phyloP scores from a whole-genome alignment of 2,113 vertebrate species.

The Andinoacara biseriatus region DNA sequence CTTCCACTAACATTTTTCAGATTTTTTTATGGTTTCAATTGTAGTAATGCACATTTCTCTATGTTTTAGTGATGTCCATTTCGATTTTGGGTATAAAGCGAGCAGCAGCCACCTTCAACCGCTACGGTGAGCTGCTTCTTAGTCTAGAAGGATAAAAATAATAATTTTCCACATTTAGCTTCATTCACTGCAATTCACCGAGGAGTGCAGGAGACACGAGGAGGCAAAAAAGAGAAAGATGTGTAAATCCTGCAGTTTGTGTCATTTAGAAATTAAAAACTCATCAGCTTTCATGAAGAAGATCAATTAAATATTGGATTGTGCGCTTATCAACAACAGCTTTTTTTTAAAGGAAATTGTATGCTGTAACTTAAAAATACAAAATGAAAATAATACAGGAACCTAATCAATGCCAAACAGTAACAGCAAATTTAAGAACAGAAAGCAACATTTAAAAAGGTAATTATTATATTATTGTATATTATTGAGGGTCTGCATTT shows the following conservation, averaged over 20 bases:
- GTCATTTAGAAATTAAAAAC: neutral
- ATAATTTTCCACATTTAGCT: neutral
- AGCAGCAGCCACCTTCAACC: no score
- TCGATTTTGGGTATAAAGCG: no score
- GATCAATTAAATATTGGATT: slow-evolving; percentile 5
- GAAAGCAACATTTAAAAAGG: neutral
- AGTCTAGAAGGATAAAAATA: neutral
- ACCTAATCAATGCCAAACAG: neutral
- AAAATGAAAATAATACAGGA: neutral
- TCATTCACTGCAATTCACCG: neutral
- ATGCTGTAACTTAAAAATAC: neutral
- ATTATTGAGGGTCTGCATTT: neutral
- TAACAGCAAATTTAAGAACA: neutral
- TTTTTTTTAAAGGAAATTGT: neutral
- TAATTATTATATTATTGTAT: neutral
- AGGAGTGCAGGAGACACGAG: no score
- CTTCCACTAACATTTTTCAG: no score
- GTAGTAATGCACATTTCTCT: neutral
- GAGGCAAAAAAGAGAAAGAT: neutral
- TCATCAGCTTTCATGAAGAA: neutral
- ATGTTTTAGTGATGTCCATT: no score
- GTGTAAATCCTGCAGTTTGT: neutral
- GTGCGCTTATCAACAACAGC: neutral
- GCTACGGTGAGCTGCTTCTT: no score
- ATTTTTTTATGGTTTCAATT: neutral